phyloP scores from a whole-genome alignment of 2,888 invertebrate genomes.

The Caenorhabditis imperialis region DNA sequence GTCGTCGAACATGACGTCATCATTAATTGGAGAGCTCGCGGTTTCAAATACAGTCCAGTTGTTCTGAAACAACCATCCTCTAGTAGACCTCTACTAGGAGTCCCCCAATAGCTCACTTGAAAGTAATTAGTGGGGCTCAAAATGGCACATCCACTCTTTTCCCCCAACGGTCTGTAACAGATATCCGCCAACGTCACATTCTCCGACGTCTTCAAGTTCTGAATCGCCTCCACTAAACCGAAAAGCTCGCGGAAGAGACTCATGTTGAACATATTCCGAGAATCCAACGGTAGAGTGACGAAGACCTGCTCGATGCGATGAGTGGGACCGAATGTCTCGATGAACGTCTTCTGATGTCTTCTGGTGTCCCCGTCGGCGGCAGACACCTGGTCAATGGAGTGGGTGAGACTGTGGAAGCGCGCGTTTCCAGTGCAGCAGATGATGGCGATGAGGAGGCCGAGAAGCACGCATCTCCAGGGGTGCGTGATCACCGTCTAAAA shows the following conservation, averaged over 20 bases:
- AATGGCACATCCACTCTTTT: constrained; percentile 22
- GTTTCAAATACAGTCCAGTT: constrained; percentile 2
- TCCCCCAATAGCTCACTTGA: constrained; percentile 12
- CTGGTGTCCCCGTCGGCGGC: constrained; percentile 24
- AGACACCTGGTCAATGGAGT: constrained; percentile 39
- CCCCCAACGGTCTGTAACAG: constrained; percentile 37
- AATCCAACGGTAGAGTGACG: constrained; percentile 5
- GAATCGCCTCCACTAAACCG: constrained; percentile 3
- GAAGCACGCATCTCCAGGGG: constrained; percentile 16
- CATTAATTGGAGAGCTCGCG: constrained; percentile 5
- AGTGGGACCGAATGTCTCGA: constrained; percentile 27
- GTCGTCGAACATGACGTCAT: constrained; percentile 14
- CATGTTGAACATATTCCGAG: constrained; percentile 1
- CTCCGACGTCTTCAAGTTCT: constrained; percentile 5
- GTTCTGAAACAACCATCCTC: constrained; percentile 11
- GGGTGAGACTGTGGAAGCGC: constrained; percentile 23
- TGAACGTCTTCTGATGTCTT: constrained; percentile 15
- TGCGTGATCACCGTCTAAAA: constrained; percentile 20
- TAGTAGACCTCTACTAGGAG: not conserved
- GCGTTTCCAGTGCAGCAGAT: constrained; percentile 21
- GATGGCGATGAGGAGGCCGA: constrained; percentile 19
- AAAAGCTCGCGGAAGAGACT: constrained; percentile 25
- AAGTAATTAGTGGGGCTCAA: constrained; percentile 46
- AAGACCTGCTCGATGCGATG: constrained; percentile 39
- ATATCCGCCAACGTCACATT: constrained; percentile 18